These are phyloP conservation scores for Paramacrobiotus metropolitanus DNA, from an alignment of 1,140 invertebrate species.

Conservation along the genomic window DNA sequence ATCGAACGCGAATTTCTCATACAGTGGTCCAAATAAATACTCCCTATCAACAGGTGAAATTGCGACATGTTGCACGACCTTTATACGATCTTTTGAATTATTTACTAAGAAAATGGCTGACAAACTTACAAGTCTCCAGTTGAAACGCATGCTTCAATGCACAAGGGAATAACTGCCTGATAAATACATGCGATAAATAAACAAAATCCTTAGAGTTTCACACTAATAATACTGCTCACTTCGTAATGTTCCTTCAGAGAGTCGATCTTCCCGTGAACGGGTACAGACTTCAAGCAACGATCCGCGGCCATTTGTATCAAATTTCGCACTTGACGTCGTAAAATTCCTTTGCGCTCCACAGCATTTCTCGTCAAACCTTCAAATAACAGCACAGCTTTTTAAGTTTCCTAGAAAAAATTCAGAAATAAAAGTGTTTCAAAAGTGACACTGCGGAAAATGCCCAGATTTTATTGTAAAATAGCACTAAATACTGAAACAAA, in stretches of 20 bases:
- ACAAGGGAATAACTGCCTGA: neutral
- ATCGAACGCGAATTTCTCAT: slow-evolving; percentile 21
- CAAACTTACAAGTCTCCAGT: neutral
- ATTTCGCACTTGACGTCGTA: neutral
- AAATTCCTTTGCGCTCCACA: neutral
- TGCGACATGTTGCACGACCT: too few relatives aligned
- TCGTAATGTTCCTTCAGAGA: neutral
- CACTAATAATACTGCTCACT: neutral
- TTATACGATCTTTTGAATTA: too few relatives aligned
- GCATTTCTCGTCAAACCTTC: neutral
- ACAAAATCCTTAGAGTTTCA: too few relatives aligned
- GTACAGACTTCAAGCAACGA: neutral
- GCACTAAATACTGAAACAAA: too few relatives aligned
- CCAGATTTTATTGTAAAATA: too few relatives aligned
- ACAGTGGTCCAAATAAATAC: slow-evolving; percentile 26
- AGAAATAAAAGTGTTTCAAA: too few relatives aligned
- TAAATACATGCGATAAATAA: too few relatives aligned
- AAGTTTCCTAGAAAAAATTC: too few relatives aligned
- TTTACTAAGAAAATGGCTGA: too few relatives aligned
- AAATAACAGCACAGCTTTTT: too few relatives aligned
- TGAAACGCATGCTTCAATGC: neutral
- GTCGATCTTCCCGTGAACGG: neutral
- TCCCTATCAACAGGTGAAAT: slow-evolving; percentile 17
- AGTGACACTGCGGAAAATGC: too few relatives aligned
- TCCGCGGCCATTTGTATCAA: neutral